phyloP scores from a whole-genome alignment of 2,888 invertebrate genomes.

The Pyrgus malvae region DNA sequence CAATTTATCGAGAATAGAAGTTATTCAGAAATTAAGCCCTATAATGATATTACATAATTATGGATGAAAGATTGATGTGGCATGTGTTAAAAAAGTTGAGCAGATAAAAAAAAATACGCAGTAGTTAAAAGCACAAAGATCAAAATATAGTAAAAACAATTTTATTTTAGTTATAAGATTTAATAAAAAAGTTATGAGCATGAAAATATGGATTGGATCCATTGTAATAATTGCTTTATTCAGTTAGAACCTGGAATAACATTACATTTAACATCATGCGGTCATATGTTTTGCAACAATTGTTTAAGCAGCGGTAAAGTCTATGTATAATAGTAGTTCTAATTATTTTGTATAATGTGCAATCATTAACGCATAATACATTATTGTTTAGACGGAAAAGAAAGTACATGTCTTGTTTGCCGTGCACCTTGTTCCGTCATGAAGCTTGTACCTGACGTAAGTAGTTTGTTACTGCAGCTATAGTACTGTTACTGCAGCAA shows the following conservation, averaged over 20 bases:
- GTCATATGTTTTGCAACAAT: slow-evolving; percentile 78
- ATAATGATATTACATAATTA: too few relatives aligned
- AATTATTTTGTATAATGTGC: too few relatives aligned
- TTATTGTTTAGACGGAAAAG: slow-evolving; percentile 54
- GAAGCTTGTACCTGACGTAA: slow-evolving; percentile 74
- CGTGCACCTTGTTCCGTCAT: slow-evolving; percentile 69
- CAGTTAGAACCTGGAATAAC: slow-evolving; percentile 70
- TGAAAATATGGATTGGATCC: slow-evolving; percentile 74
- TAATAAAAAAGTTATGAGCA: neutral
- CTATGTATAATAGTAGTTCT: too few relatives aligned
- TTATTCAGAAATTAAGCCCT: too few relatives aligned
- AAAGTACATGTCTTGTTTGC: slow-evolving; percentile 71
- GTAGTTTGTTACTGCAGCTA: too few relatives aligned
- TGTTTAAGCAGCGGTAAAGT: slow-evolving; percentile 65
- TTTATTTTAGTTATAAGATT: neutral
- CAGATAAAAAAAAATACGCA: neutral
- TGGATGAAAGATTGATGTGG: too few relatives aligned
- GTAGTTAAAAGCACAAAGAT: too few relatives aligned
- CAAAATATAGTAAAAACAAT: too few relatives aligned
- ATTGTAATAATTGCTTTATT: slow-evolving; percentile 75
- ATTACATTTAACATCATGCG: slow-evolving; percentile 76
- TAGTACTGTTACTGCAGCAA: too few relatives aligned
- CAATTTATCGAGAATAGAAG: too few relatives aligned
- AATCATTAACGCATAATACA: too few relatives aligned
- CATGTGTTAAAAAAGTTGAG: neutral